Percentiles rank a stretch among this genome's conserved stretches.
Conservation (phyloP, 1,140 invertebrate species). For the Drosophila orosa region DNA sequence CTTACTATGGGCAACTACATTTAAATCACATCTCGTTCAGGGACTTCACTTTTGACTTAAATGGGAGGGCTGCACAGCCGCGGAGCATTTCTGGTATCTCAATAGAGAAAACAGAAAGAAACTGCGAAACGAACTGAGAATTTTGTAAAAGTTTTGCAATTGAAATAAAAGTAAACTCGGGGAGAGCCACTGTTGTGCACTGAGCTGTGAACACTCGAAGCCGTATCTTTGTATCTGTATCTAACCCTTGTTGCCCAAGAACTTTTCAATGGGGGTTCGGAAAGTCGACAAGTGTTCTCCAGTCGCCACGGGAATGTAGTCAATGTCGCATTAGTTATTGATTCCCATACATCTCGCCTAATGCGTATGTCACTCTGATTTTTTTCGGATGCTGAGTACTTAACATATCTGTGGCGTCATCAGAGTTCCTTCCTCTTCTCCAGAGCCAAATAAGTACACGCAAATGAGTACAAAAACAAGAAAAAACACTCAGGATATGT, state of each 20-base stretch:
- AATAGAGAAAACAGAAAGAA: constrained; percentile 15
- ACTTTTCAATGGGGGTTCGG: constrained; percentile 10
- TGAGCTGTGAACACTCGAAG: constrained; percentile 48
- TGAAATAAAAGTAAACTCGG: constrained; percentile 54
- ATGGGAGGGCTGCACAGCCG: constrained; percentile 1
- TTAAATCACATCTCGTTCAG: constrained; percentile 23
- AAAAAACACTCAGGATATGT: constrained; percentile 72
- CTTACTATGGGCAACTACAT: constrained; percentile 6
- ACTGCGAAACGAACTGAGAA: constrained; percentile 17
- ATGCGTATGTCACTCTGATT: constrained; percentile 51
- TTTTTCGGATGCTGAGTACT: constrained; percentile 20
- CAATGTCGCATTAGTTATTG: constrained; percentile 67
- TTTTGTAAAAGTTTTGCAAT: constrained; percentile 63
- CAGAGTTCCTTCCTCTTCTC: constrained; percentile 10
- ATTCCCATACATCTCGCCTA: constrained; percentile 42
- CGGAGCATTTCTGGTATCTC: constrained; percentile 13
- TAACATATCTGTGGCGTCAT: constrained; percentile 51
- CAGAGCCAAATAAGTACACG: constrained; percentile 16
- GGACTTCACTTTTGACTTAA: constrained; percentile 24
- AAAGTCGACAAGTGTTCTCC: constrained; percentile 26
- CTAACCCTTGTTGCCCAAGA: constrained; percentile 8
- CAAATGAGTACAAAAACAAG: constrained; percentile 64
- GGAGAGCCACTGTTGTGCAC: constrained; percentile 30
- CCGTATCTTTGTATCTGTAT: constrained; percentile 4
- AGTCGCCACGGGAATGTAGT: constrained; percentile 28